Base-by-base conservation (phyloP, 2,888 invertebrate genomes). In the Eupithecia insigniata region DNA sequence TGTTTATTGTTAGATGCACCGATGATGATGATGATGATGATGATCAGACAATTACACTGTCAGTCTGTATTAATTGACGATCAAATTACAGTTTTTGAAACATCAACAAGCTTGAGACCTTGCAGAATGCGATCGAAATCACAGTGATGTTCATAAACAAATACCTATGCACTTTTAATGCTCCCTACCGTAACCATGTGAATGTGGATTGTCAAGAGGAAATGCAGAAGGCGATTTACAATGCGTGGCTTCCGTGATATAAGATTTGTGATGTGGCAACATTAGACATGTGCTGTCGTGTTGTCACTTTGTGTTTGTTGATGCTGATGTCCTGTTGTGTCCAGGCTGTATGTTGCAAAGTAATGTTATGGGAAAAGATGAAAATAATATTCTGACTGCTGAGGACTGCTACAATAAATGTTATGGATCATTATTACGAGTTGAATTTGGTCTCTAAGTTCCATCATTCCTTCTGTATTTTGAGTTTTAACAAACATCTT, bases 191-290 rank as follows among this genome's bases (percentile, higher is more conserved):
- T 60, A 32, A 46, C 3, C 70, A 70, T 71, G 70, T 39, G 73
- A 73, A 68, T 68, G 73, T 51, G 73, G 67, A 66, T 55, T 55
- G 55, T 55, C 51, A 66, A 60, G 55, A 46, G 71, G 70, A 74
- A 71, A 74, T 71, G 70, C 73, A 74, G 65, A 62, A 36, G 60
- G 43, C 30, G 60, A 70, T 65, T 67, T 61, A 69, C 65, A 70
- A 70, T 74, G 70, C 61, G 28, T 22, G 14, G 66, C 68, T 74
- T 70, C 67, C 64, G 64, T 55, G 67, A 60, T 61, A 70, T 67
- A 34, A 70, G 70, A 73, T 70, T 69, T 58, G 67, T 70, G 70
- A 68, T 55, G 70, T 67, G 70, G 64, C 68, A 55, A 65, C 67
- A 65, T 72, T 62, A 72, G 32, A 39, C 61, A 51, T 55, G 58